phyloP scores from a whole-genome alignment of 2,797 vertebrate genomes.

The Crocodylus rhombifer region DNA sequence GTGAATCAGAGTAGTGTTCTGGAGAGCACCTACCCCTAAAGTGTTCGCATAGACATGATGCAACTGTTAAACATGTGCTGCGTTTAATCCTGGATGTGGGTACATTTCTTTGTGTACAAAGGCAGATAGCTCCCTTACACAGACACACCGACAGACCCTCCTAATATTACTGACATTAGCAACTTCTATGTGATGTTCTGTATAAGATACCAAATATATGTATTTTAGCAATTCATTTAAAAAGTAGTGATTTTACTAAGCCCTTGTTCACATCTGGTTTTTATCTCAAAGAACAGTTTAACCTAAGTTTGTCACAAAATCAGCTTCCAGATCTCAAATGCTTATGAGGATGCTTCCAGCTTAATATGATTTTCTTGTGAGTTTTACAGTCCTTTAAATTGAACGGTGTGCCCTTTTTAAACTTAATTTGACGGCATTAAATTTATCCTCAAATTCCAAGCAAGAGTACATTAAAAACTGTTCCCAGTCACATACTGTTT shows the following conservation, averaged over 20 bases:
- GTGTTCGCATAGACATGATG: no score
- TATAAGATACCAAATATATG: neutral
- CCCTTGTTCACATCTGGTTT: neutral
- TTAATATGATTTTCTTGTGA: constrained; percentile 46
- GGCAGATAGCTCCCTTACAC: neutral
- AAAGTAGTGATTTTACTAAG: neutral
- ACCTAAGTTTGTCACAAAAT: constrained; percentile 9
- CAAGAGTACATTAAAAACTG: constrained; percentile 13
- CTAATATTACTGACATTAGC: neutral
- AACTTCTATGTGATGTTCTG: neutral
- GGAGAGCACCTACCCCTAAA: neutral
- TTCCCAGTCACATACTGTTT: constrained; percentile 1
- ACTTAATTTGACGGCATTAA: neutral
- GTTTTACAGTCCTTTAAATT: constrained; percentile 36
- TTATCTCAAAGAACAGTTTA: constrained; percentile 2
- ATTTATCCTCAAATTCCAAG: constrained; percentile 11
- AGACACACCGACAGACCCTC: neutral
- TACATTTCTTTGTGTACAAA: accelerated
- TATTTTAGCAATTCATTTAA: neutral
- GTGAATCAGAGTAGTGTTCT: accelerated
- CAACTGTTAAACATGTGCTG: neutral
- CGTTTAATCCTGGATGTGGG: neutral
- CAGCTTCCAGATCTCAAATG: neutral
- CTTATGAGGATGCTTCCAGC: neutral
- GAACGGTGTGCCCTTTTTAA: neutral